Conservation (phyloP, 2,888 invertebrate species). For the Argyresthia goedartella region DNA sequence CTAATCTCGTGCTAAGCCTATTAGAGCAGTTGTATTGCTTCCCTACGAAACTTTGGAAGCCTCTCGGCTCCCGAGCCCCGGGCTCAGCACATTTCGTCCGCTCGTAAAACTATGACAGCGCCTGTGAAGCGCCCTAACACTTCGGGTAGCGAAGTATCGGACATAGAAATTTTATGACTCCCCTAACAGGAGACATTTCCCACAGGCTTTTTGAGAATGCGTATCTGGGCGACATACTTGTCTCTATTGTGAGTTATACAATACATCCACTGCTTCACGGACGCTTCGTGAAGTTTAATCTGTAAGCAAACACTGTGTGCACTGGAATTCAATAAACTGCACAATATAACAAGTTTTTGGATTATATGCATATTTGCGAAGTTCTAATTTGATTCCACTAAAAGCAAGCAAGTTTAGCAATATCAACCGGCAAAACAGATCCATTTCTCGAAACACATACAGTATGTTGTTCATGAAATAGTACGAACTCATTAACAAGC, state of each 20-base stretch:
- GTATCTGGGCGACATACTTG: conserved; percentile 30
- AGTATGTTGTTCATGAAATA: not conserved
- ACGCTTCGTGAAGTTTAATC: no score
- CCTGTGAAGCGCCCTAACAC: conserved; percentile 21
- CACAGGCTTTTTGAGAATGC: conserved; percentile 21
- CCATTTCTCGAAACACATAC: no score
- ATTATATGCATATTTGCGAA: no score
- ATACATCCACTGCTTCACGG: no score
- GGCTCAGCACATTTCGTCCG: conserved; percentile 48
- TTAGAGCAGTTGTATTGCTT: conserved; percentile 67
- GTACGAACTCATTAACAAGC: conserved; percentile 25
- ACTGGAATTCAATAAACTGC: no score
- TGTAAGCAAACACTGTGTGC: no score
- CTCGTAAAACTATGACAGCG: conserved; percentile 51
- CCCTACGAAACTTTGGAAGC: conserved; percentile 68
- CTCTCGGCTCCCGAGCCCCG: conserved; percentile 20
- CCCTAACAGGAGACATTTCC: conserved; percentile 28
- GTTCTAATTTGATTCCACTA: no score
- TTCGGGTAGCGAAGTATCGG: conserved; percentile 34
- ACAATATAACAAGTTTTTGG: no score
- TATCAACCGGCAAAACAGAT: no score
- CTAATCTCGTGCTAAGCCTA: conserved; percentile 68
- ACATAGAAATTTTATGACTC: conserved; percentile 55
- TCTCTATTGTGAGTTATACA: not conserved
- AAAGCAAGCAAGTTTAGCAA: no score